Evolutionary conservation across 2,888 invertebrate species (phyloP).

Genomic region (Temnothorax unifasciatus): DNA sequence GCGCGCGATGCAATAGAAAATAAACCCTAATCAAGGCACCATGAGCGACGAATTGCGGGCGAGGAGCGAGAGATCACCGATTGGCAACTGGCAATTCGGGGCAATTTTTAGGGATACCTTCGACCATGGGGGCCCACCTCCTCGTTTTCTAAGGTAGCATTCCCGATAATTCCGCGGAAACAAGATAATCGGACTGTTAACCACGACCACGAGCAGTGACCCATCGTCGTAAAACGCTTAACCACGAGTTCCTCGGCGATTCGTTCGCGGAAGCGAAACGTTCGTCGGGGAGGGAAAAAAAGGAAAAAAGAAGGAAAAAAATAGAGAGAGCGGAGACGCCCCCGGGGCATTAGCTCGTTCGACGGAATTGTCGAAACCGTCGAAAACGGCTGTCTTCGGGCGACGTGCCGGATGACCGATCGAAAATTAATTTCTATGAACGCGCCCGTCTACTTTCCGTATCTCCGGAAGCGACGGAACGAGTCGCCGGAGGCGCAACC

Average conservation of each 20-base stretch:
- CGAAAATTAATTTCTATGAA: slow-evolving; percentile 55
- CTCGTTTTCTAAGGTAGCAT: slow-evolving; percentile 71
- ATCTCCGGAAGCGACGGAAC: slow-evolving; percentile 50
- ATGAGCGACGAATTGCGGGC: slow-evolving; percentile 62
- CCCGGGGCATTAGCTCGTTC: slow-evolving; percentile 56
- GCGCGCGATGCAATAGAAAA: slow-evolving; percentile 55
- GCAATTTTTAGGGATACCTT: slow-evolving; percentile 62
- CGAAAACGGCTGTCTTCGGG: slow-evolving; percentile 49
- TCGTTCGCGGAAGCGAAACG: slow-evolving; percentile 66
- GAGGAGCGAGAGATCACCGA: slow-evolving; percentile 44
- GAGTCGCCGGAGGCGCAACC: slow-evolving; percentile 38
- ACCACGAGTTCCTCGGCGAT: slow-evolving; percentile 49
- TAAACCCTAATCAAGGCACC: slow-evolving; percentile 63
- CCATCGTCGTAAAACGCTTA: slow-evolving; percentile 68
- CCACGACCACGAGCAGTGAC: slow-evolving; percentile 64
- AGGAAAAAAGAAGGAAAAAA: not conserved
- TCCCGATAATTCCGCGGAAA: slow-evolving; percentile 71
- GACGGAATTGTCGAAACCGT: slow-evolving; percentile 61
- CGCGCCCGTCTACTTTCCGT: slow-evolving; percentile 40
- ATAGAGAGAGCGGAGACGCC: not conserved
- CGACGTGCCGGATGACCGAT: slow-evolving; percentile 54
- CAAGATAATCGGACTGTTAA: slow-evolving; percentile 69
- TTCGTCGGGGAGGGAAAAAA: slow-evolving; percentile 8
- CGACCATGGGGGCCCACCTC: slow-evolving; percentile 59
- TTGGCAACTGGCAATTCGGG: slow-evolving; percentile 64